Base-by-base conservation (phyloP, 2,888 invertebrate species). In the Sarcophaga carnaria region DNA sequence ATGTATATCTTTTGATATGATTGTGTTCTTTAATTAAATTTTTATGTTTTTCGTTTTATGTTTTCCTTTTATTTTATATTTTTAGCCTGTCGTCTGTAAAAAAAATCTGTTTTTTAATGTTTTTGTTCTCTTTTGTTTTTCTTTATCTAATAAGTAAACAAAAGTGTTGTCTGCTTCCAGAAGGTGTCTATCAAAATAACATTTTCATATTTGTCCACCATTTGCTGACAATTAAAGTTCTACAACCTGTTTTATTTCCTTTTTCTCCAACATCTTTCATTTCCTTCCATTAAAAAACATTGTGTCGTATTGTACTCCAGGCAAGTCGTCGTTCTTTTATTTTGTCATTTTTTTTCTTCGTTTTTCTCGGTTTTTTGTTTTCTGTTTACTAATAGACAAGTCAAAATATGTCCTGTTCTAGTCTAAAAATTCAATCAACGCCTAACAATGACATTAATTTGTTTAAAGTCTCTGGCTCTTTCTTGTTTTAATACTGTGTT, bases 381-480 rank as follows among this genome's bases (percentile, higher is more conserved):
- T 54, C 17, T 54, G 14, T 54, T 54, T 17, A 14, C 17, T 54
- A 17, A 14, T 4, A 49, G 12, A 54, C 22, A 27, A 17, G 22
- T 17, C 71, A 17, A 47, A n/a, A 22, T 54, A 59, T 77, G n/a
- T 78, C 25, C 27, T 14, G 67, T 25, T 49, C 76, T 76, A 69
- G 80, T 49, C 71, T 76, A 72, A 83, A 54, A 82, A 86, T 80
- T 83, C 80, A 80, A 80, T 86, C 82, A 86, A 83, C 75, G 76
- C 79, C 82, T 72, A 76, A 86, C 86, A 86, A 86, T 80, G 86
- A 83, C 82, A 86, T 82, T 86, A 86, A 79, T 83, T 86, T 79
- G 82, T 79, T 78, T 69, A 85, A 80, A 64, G 75, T 22, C 66
- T 67, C 12, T 66, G 47, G 25, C 63, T 60, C 54, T 22, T 67